phyloP scores from a whole-genome alignment of 2,113 vertebrate genomes.

The Plestiodon gilberti region DNA sequence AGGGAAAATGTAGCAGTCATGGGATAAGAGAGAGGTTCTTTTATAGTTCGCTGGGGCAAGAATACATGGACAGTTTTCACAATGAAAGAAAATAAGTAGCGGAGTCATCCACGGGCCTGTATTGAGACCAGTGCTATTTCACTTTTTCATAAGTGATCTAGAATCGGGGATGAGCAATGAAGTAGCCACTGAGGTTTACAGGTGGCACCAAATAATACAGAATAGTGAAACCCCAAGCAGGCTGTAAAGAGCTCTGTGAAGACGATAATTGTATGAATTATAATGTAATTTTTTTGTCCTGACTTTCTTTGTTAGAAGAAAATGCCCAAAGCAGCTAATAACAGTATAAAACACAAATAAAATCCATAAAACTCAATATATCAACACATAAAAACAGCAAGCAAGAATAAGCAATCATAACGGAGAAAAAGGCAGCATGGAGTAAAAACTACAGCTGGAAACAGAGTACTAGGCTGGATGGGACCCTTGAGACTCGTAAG shows the following conservation, averaged over 20 bases:
- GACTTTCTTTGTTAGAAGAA: too few species aligned
- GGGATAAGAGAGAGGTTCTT: not conserved
- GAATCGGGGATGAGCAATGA: too few species aligned
- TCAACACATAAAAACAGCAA: too few species aligned
- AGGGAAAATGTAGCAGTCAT: not conserved
- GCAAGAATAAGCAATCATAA: too few species aligned
- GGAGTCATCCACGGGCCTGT: not conserved
- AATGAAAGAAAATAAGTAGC: too few species aligned
- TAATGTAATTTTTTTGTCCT: too few species aligned
- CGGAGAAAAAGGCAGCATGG: too few species aligned
- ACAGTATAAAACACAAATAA: too few species aligned
- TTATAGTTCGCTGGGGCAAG: not conserved
- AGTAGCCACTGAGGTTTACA: not conserved
- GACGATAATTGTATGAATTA: too few species aligned
- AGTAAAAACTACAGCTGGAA: not conserved
- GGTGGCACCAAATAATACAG: not conserved
- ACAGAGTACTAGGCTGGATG: not conserved
- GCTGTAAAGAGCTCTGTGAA: not conserved
- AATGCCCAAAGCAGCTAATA: too few species aligned
- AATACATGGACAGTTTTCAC: not conserved
- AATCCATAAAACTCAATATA: too few species aligned
- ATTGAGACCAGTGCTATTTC: not conserved
- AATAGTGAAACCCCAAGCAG: not conserved
- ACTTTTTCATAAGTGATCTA: not conserved
- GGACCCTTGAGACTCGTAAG: not conserved